Percentiles rank a stretch among this genome's conserved stretches.
Conservation (phyloP, 1,140 invertebrate species). For the Heterodera carotae region DNA sequence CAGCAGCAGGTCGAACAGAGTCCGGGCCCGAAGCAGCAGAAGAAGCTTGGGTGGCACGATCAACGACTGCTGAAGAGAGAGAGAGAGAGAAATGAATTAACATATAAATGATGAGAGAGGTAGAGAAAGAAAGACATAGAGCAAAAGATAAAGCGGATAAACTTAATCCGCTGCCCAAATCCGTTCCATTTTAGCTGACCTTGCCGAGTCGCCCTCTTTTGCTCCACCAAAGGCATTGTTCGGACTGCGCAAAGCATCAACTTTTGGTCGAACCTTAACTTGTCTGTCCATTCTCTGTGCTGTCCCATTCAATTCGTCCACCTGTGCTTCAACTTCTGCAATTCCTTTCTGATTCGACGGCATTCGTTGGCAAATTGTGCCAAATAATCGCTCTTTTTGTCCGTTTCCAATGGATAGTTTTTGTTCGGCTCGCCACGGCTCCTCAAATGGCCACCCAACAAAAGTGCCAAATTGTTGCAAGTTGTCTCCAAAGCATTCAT, state of each 20-base stretch:
- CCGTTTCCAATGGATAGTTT: neutral
- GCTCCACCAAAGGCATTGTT: neutral
- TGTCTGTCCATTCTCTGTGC: no score
- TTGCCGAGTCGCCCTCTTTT: neutral
- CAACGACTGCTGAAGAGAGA: neutral
- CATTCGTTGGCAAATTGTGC: constrained; percentile 24
- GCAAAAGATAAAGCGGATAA: neutral
- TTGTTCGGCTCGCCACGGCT: neutral
- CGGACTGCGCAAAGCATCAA: neutral
- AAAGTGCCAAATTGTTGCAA: constrained; percentile 39
- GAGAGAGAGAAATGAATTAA: neutral
- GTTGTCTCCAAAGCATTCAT: constrained; percentile 44
- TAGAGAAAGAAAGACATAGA: no score
- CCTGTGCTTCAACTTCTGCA: constrained; percentile 22
- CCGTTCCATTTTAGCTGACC: constrained; percentile 1
- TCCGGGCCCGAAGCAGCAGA: neutral
- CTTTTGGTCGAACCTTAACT: constrained; percentile 11
- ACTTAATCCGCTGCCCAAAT: neutral
- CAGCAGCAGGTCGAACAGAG: constrained; percentile 15
- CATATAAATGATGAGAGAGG: no score
- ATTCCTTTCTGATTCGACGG: constrained; percentile 19
- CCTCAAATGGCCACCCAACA: constrained; percentile 22
- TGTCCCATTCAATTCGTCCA: neutral
- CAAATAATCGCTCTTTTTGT: constrained; percentile 1
- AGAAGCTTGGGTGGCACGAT: constrained; percentile 1